phyloP scores from a whole-genome alignment of 2,113 vertebrate genomes.

The Nycticebus coucang region DNA sequence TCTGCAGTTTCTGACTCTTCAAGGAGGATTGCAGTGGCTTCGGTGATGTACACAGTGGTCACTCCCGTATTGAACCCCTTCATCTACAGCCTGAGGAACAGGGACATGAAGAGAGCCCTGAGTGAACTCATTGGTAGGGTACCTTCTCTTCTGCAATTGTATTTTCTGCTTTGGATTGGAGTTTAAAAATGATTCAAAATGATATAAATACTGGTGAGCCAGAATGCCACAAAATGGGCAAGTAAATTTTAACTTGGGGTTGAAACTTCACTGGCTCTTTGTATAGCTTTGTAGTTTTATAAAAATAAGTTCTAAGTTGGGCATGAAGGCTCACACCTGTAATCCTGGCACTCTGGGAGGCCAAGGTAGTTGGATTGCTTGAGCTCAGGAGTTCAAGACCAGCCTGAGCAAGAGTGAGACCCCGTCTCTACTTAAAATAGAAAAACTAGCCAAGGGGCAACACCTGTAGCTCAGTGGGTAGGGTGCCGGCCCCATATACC shows the following conservation, averaged over 20 bases:
- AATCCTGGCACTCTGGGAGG: too few relatives aligned
- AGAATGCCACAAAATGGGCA: background rate
- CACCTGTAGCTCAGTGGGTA: too few relatives aligned
- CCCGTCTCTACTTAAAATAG: too few relatives aligned
- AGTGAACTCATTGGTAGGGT: background rate
- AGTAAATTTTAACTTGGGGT: background rate
- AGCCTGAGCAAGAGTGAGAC: too few relatives aligned
- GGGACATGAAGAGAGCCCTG: background rate
- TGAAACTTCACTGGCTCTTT: background rate
- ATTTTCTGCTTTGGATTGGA: background rate
- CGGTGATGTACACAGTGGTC: background rate
- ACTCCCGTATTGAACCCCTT: background rate
- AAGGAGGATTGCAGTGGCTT: background rate
- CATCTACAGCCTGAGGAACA: background rate
- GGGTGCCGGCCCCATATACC: too few relatives aligned
- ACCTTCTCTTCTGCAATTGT: background rate
- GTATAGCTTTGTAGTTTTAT: background rate
- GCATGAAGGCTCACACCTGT: too few relatives aligned
- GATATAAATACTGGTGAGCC: background rate
- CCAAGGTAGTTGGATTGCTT: too few relatives aligned
- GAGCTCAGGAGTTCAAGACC: too few relatives aligned
- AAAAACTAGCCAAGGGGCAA: too few relatives aligned
- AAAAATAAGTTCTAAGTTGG: background rate
- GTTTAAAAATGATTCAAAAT: too few relatives aligned
- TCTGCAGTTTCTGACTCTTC: background rate